These are phyloP conservation scores for Acromyrmex heyeri DNA, from an alignment of 1,140 invertebrate species.

Conservation along the genomic window DNA sequence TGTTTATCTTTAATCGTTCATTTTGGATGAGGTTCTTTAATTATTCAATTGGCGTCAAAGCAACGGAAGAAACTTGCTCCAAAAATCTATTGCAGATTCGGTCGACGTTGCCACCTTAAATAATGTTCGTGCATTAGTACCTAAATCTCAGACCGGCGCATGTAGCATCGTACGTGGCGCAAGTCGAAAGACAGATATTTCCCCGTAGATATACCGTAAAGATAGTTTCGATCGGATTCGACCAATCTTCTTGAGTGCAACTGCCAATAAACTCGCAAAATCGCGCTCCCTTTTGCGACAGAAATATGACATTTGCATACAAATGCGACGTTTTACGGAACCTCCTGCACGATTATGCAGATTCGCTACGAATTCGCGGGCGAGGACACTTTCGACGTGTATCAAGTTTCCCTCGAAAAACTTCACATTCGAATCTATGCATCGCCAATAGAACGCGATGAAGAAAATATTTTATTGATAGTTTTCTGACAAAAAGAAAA, in stretches of 20 bases:
- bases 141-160: conserved; percentile 8
- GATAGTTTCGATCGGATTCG: conserved; percentile 30
- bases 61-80: background rate
- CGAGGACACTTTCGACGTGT: background rate
- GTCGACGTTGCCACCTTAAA: background rate
- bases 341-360: background rate
- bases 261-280: conserved; percentile 38
- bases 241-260: conserved; percentile 49
- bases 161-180: background rate
- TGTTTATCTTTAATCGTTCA: background rate
- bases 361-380: background rate
- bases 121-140: conserved; percentile 36
- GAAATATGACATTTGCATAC: conserved; percentile 56
- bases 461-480: background rate
- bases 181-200: conserved; percentile 18
- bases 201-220: background rate
- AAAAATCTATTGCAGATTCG: background rate
- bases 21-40: background rate
- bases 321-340: conserved; percentile 7
- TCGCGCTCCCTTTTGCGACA: background rate
- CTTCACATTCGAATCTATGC: background rate
- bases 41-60: conserved; percentile 17
- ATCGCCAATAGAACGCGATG: too few relatives aligned
- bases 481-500: too few relatives aligned
- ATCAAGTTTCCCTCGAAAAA: background rate